Percentiles rank a stretch among this genome's conserved stretches.
Evolutionary conservation across 1,140 invertebrate species (phyloP).

Genomic region (Homalodisca vitripennis): DNA sequence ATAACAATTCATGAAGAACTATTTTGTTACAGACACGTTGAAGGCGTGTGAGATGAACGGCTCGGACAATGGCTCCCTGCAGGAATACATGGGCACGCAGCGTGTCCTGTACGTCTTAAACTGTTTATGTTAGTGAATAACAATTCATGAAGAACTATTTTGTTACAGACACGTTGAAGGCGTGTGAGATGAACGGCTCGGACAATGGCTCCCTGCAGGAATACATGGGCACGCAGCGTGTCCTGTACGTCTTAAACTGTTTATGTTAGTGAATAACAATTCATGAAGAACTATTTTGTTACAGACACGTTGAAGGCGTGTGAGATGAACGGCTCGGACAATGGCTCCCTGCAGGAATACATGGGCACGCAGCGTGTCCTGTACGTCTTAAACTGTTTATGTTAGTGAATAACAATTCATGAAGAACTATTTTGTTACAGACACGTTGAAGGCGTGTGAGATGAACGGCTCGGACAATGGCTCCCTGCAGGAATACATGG

Average conservation of each 20-base stretch:
- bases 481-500: background rate
- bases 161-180: background rate
- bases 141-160: too few relatives aligned
- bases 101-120: background rate
- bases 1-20: too few relatives aligned
- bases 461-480: constrained; percentile 9
- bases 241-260: constrained; percentile 35
- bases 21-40: constrained; percentile 50
- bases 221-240: background rate
- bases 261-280: too few relatives aligned
- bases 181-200: constrained; percentile 9
- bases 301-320: background rate
- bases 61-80: background rate
- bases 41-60: background rate
- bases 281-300: too few relatives aligned
- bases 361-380: background rate
- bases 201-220: constrained; percentile 2
- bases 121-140: too few relatives aligned
- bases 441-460: too few relatives aligned
- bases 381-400: constrained; percentile 45
- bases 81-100: background rate
- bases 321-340: constrained; percentile 14
- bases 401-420: too few relatives aligned
- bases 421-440: too few relatives aligned
- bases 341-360: background rate